These are phyloP conservation scores for Neolamprologus cancellatus DNA, from an alignment of 2,113 vertebrate species.

Conservation along the genomic window DNA sequence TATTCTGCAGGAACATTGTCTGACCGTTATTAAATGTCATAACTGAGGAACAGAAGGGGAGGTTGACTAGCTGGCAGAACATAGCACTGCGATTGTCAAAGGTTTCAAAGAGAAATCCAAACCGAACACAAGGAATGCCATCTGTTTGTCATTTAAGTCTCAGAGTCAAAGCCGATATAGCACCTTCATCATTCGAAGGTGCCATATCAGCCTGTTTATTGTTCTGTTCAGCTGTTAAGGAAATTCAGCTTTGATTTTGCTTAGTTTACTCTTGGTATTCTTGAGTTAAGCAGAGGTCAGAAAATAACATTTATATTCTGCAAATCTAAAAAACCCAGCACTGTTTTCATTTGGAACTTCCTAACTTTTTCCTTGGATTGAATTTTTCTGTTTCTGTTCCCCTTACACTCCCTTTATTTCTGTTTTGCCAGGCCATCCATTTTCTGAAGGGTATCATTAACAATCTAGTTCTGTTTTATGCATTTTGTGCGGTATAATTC, in stretches of 20 bases:
- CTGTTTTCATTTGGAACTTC: neutral
- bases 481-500: constrained; percentile 11
- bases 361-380: neutral
- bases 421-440: neutral
- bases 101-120: constrained; percentile 14
- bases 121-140: constrained; percentile 1
- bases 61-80: neutral
- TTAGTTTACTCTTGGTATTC: neutral
- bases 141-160: constrained; percentile 1
- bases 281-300: neutral
- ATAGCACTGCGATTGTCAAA: neutral
- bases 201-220: neutral
- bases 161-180: neutral
- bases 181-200: neutral
- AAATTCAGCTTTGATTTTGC: neutral
- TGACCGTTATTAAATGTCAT: neutral
- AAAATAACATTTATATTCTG: neutral
- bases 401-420: neutral
- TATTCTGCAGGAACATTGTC: neutral
- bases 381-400: neutral
- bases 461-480: neutral
- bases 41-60: neutral
- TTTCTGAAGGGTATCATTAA: neutral
- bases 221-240: neutral
- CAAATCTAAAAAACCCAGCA: constrained; percentile 11